phyloP scores from a whole-genome alignment of 2,888 invertebrate species.

The Gastracanthus pulcherrimus region DNA sequence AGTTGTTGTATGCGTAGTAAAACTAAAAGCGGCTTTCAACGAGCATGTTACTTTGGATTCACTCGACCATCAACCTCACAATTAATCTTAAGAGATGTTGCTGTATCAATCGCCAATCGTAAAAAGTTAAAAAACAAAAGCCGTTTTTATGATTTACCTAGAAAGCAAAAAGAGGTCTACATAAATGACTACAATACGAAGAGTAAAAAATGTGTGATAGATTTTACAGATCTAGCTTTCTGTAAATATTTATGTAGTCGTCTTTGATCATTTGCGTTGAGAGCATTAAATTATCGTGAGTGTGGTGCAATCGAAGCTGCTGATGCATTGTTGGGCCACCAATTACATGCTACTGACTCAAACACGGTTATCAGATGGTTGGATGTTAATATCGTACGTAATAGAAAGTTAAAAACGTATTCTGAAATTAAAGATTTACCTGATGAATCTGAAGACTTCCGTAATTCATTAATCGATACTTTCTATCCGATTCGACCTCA shows the following conservation, averaged over 20 bases:
- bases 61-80: too few species aligned
- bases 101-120: too few species aligned
- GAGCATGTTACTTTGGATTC: too few species aligned
- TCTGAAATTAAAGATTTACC: not conserved
- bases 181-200: too few species aligned
- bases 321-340: not conserved
- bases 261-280: not conserved
- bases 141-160: too few species aligned
- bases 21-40: too few species aligned
- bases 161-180: too few species aligned
- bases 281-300: conserved; percentile 1
- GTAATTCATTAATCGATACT: conserved; percentile 17
- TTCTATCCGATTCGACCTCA: conserved; percentile 18
- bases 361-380: not conserved
- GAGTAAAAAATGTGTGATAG: not conserved
- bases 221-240: conserved; percentile 4
- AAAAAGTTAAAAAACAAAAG: too few species aligned
- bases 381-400: not conserved
- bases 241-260: not conserved
- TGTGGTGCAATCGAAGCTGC: conserved; percentile 1
- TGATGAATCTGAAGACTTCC: not conserved
- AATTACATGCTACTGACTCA: not conserved
- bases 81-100: too few species aligned
- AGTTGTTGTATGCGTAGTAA: too few species aligned
- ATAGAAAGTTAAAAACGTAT: too few species aligned